phyloP scores from a whole-genome alignment of 2,888 invertebrate species.

The Polyploca ridens region DNA sequence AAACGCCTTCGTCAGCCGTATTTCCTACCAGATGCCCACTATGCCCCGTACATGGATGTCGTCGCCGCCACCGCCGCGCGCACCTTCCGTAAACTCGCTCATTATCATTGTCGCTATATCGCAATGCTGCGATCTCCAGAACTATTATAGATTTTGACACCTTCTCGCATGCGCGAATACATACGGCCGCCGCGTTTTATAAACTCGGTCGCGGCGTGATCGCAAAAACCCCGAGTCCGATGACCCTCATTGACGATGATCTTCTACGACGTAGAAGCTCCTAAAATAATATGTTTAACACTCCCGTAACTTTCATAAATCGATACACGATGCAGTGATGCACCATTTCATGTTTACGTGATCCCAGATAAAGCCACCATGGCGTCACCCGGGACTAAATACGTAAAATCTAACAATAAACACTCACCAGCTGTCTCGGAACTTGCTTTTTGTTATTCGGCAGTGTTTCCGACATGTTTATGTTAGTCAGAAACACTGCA shows the following conservation, averaged over 20 bases:
- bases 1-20: constrained; percentile 69
- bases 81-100: constrained; percentile 54
- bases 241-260: constrained; percentile 66
- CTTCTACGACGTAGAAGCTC: constrained; percentile 44
- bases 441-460: constrained; percentile 84
- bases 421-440: constrained; percentile 86
- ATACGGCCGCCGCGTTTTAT: constrained; percentile 79
- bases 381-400: constrained; percentile 86
- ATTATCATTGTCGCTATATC: constrained; percentile 57
- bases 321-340: constrained; percentile 84
- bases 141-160: constrained; percentile 84
- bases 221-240: constrained; percentile 72
- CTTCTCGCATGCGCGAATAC: constrained; percentile 83
- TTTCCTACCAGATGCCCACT: constrained; percentile 64
- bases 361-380: constrained; percentile 86
- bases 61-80: constrained; percentile 53
- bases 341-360: constrained; percentile 87
- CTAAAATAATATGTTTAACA: constrained; percentile 47
- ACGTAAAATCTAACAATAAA: constrained; percentile 80
- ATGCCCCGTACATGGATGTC: constrained; percentile 60
- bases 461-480: constrained; percentile 85
- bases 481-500: constrained; percentile 82
- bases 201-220: constrained; percentile 80
- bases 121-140: constrained; percentile 69
- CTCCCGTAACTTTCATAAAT: constrained; percentile 70